Evolutionary conservation across 2,888 invertebrate genomes (phyloP).

Genomic region (Orchestes rusci): DNA sequence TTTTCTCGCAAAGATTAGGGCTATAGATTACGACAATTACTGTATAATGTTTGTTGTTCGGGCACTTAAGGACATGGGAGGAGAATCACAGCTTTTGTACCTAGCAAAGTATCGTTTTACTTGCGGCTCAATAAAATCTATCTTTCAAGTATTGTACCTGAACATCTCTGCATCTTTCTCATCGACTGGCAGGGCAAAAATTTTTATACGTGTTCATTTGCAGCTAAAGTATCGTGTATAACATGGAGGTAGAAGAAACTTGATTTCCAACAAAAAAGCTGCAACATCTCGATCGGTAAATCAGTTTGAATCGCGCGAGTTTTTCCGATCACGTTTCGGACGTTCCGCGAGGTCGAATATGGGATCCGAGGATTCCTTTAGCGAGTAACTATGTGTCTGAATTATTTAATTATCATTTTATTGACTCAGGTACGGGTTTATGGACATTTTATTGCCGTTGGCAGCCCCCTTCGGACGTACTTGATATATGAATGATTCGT

Average conservation of each 20-base stretch:
- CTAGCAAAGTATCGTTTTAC: constrained; percentile 13
- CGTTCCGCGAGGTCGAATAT: constrained; percentile 22
- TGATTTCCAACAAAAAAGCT: constrained; percentile 12
- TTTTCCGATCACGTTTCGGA: constrained; percentile 23
- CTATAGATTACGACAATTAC: constrained; percentile 30
- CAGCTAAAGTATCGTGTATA: constrained; percentile 21
- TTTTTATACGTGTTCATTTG: constrained; percentile 22
- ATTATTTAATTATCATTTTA: constrained; percentile 22
- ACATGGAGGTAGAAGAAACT: constrained; percentile 14
- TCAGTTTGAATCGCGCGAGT: constrained; percentile 25
- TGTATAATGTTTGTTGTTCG: constrained; percentile 28
- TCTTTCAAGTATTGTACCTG: too few relatives aligned
- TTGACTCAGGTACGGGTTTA: constrained; percentile 2
- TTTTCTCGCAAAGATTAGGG: constrained; percentile 25
- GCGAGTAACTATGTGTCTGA: constrained; percentile 17
- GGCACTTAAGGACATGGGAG: constrained; percentile 24
- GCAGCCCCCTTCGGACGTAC: too few relatives aligned
- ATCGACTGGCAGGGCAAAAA: too few relatives aligned
- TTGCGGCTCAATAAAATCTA: constrained; percentile 18
- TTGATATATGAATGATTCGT: too few relatives aligned
- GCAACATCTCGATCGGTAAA: constrained; percentile 24
- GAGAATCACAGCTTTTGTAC: constrained; percentile 18
- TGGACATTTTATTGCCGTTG: too few relatives aligned
- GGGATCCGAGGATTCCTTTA: constrained; percentile 17
- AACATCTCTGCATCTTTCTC: too few relatives aligned